A percentile compares a stretch with the other conserved stretches of the same genome.
Evolutionary conservation across 2,113 vertebrate species (phyloP).

Genomic region (Kryptolebias marmoratus): DNA sequence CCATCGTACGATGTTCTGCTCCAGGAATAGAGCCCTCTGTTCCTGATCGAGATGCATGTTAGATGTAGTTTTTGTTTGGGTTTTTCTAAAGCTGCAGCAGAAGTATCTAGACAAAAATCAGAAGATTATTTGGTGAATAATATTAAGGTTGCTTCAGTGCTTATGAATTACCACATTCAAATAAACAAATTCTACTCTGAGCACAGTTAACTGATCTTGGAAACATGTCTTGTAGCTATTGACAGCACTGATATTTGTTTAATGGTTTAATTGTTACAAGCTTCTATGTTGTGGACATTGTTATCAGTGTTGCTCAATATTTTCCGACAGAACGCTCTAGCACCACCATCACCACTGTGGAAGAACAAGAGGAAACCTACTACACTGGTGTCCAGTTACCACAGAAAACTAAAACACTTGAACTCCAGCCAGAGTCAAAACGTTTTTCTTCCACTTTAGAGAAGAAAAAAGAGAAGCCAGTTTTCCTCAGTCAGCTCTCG

Average conservation of each 20-base stretch:
- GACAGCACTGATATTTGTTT: background rate
- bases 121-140: too few species aligned
- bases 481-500: conserved; percentile 85
- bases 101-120: too few species aligned
- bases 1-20: too few species aligned
- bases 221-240: background rate
- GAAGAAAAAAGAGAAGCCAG: conserved; percentile 84
- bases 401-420: conserved; percentile 89
- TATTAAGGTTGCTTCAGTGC: too few species aligned
- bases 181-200: too few species aligned
- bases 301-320: conserved; percentile 76
- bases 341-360: conserved; percentile 86
- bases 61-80: too few species aligned
- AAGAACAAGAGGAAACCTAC: conserved; percentile 85
- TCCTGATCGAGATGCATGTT: too few species aligned
- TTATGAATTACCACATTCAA: too few species aligned
- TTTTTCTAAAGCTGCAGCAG: too few species aligned
- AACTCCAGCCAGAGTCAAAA: conserved; percentile 89
- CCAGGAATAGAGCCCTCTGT: too few species aligned
- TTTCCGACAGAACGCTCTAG: conserved; percentile 89
- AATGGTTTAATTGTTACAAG: conserved; percentile 6
- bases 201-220: background rate
- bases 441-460: conserved; percentile 82
- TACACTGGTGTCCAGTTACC: conserved; percentile 84
- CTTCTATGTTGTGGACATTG: conserved; percentile 43